A percentile compares a stretch with the other conserved stretches of the same genome.
Conservation (phyloP, 2,797 vertebrate species). For the Setipinna tenuifilis region DNA sequence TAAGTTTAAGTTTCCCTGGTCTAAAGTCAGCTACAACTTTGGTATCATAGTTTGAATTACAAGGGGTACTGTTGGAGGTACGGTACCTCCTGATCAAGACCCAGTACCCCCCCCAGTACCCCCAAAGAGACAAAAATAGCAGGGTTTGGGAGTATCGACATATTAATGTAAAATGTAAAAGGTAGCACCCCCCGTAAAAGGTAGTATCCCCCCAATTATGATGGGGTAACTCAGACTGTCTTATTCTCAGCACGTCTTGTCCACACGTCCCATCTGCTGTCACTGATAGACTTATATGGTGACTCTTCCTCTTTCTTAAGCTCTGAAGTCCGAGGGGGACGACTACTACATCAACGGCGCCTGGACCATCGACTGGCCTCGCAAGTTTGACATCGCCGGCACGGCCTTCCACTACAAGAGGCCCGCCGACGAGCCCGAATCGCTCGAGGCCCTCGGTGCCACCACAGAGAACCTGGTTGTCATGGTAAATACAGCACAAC, state of each 20-base stretch:
- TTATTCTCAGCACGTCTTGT: neutral
- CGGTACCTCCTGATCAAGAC: too few species aligned
- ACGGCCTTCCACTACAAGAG: constrained; percentile 97
- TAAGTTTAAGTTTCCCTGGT: too few species aligned
- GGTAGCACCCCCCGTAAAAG: too few species aligned
- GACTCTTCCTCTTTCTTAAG: constrained; percentile 63
- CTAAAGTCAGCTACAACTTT: too few species aligned
- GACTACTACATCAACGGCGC: constrained; percentile 98
- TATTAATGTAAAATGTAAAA: too few species aligned
- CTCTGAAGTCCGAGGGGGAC: constrained; percentile 93
- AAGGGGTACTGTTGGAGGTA: too few species aligned
- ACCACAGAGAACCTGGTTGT: constrained; percentile 92
- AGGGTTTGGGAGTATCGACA: too few species aligned
- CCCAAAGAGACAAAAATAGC: too few species aligned
- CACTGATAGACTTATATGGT: neutral
- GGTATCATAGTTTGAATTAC: too few species aligned
- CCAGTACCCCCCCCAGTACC: too few species aligned
- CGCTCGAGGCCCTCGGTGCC: constrained; percentile 91
- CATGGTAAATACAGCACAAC: constrained; percentile 81
- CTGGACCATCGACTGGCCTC: constrained; percentile 99
- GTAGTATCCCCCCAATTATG: too few species aligned
- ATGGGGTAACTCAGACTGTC: neutral
- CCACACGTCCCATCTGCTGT: neutral
- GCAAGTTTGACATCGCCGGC: constrained; percentile 95
- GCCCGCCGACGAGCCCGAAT: constrained; percentile 91